A percentile compares a stretch with the other conserved stretches of the same genome.
phyloP scores from a whole-genome alignment of 2,888 invertebrate genomes.

The Unio pictorum region DNA sequence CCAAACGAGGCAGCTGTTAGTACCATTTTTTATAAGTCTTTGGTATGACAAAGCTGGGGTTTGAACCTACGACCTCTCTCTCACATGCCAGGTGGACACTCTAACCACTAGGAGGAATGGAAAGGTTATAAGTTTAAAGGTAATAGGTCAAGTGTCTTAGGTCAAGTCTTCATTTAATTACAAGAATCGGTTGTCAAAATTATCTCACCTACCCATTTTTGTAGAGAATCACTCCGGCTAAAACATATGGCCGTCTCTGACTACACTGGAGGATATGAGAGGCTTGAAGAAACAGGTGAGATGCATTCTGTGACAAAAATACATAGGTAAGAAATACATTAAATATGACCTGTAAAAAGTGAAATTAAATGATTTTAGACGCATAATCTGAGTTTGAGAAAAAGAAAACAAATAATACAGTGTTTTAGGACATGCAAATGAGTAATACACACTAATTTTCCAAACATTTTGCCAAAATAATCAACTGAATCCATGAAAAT shows the following conservation, averaged over 20 bases:
- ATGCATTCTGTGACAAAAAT: slow-evolving; percentile 80
- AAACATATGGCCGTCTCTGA: slow-evolving; percentile 83
- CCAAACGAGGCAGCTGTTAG: no score
- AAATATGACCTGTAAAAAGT: no score
- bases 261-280: slow-evolving; percentile 89
- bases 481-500: background rate
- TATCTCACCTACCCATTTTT: slow-evolving; percentile 84
- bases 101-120: no score
- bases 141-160: no score
- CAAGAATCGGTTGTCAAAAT: background rate
- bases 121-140: no score
- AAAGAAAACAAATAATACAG: background rate
- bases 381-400: background rate
- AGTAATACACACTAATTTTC: background rate
- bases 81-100: no score
- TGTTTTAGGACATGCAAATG: background rate
- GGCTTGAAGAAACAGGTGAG: slow-evolving; percentile 88
- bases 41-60: no score
- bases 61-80: no score
- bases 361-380: no score
- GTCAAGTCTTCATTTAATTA: background rate
- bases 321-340: no score
- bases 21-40: no score
- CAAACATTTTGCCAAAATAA: background rate
- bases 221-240: slow-evolving; percentile 89